A percentile compares a stretch with the other conserved stretches of the same genome.
phyloP scores from a whole-genome alignment of 2,797 vertebrate species.

The Huso huso region DNA sequence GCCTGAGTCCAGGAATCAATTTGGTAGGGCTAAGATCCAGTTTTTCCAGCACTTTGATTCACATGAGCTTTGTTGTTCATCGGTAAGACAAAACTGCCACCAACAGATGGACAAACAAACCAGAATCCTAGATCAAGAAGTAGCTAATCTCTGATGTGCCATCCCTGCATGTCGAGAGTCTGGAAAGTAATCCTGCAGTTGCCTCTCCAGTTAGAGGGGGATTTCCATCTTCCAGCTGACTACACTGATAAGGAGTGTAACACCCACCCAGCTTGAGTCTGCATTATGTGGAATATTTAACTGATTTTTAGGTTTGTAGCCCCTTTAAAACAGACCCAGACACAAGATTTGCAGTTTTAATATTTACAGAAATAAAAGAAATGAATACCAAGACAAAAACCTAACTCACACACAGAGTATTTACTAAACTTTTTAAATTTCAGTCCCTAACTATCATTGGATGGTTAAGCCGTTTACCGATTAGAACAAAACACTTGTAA shows the following conservation, averaged over 20 bases:
- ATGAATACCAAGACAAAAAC: too few species aligned
- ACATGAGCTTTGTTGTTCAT: slow-evolving; percentile 35
- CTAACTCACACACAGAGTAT: too few species aligned
- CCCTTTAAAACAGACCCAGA: too few species aligned
- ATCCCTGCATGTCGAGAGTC: slow-evolving; percentile 15
- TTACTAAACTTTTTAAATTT: too few species aligned
- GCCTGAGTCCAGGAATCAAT: neutral
- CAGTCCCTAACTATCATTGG: too few species aligned
- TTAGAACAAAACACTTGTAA: too few species aligned
- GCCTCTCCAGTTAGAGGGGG: slow-evolving; percentile 43
- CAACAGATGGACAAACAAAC: slow-evolving; percentile 51
- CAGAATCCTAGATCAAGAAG: slow-evolving; percentile 17
- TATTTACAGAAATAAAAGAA: too few species aligned
- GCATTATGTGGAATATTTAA: too few species aligned
- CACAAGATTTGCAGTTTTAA: too few species aligned
- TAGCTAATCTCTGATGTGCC: slow-evolving; percentile 20
- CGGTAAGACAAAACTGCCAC: slow-evolving; percentile 48
- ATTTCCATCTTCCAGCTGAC: slow-evolving; percentile 32
- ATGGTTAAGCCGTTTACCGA: too few species aligned
- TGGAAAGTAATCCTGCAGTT: slow-evolving; percentile 46
- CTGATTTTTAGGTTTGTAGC: too few species aligned
- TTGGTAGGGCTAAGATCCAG: slow-evolving; percentile 23
- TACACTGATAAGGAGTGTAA: neutral
- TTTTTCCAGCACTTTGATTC: slow-evolving; percentile 41
- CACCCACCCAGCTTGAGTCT: too few species aligned